These are phyloP conservation scores for Alloplasta piceator DNA, from an alignment of 2,888 invertebrate genomes.

Conservation along the genomic window DNA sequence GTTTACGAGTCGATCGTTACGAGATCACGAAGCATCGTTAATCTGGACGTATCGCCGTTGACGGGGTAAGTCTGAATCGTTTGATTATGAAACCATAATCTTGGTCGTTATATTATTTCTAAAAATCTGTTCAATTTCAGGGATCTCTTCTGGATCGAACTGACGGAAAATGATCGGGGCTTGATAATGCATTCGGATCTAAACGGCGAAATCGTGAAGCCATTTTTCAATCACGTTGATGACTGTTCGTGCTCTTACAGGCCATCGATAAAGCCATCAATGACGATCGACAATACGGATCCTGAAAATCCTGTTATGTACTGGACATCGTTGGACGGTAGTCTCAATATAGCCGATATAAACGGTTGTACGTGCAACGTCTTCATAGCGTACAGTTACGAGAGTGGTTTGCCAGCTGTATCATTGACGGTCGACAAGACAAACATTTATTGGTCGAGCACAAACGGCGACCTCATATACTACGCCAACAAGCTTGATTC, in stretches of 20 bases:
- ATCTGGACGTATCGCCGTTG: slow-evolving; percentile 90
- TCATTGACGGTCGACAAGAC: slow-evolving; percentile 89
- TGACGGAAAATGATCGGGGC: slow-evolving; percentile 85
- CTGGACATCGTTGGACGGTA: slow-evolving; percentile 87
- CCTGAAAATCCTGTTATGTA: slow-evolving; percentile 85
- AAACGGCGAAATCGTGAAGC: slow-evolving; percentile 85
- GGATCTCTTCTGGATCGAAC: slow-evolving; percentile 91
- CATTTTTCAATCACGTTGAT: slow-evolving; percentile 85
- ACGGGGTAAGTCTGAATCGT: slow-evolving; percentile 85
- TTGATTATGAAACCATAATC: slow-evolving; percentile 8
- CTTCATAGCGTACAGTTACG: slow-evolving; percentile 84
- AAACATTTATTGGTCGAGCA: slow-evolving; percentile 90
- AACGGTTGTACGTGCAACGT: slow-evolving; percentile 88
- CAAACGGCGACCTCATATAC: slow-evolving; percentile 86
- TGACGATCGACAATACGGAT: slow-evolving; percentile 89
- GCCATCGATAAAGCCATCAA: slow-evolving; percentile 86
- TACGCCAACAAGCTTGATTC: slow-evolving; percentile 85
- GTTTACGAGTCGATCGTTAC: slow-evolving; percentile 85
- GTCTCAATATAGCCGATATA: slow-evolving; percentile 87
- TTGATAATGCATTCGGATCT: slow-evolving; percentile 87
- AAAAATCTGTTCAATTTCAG: slow-evolving; percentile 81
- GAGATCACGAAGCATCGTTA: slow-evolving; percentile 86
- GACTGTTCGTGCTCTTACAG: slow-evolving; percentile 88
- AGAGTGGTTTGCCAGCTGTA: slow-evolving; percentile 86
- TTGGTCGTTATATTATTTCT: not conserved